A percentile compares a stretch with the other conserved stretches of the same genome.
Conservation (phyloP, 2,888 invertebrate genomes). For the Tholera decimalis region DNA sequence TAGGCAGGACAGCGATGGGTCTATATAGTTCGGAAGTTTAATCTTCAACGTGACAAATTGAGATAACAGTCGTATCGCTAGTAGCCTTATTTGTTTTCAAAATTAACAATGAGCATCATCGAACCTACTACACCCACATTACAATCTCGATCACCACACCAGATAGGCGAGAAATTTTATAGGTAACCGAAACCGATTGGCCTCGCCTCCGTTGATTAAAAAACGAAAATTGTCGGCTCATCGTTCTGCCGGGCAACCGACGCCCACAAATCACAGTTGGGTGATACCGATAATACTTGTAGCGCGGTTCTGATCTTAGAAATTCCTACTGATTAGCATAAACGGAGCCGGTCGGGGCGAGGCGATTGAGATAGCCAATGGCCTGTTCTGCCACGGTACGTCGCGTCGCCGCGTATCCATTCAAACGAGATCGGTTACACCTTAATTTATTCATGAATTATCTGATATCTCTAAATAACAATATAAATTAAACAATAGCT, state of each 20-base stretch:
- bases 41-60: constrained; percentile 45
- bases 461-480: constrained; percentile 57
- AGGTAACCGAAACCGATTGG: constrained; percentile 75
- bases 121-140: constrained; percentile 74
- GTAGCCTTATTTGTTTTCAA: constrained; percentile 64
- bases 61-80: constrained; percentile 67
- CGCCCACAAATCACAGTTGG: constrained; percentile 77
- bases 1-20: too few species aligned
- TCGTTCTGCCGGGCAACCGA: constrained; percentile 77
- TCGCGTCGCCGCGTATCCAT: constrained; percentile 61
- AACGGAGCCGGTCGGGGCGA: constrained; percentile 75
- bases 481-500: constrained; percentile 59
- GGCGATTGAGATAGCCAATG: constrained; percentile 75
- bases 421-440: constrained; percentile 65
- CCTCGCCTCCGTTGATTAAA: constrained; percentile 75
- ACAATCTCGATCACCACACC: constrained; percentile 69
- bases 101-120: constrained; percentile 74
- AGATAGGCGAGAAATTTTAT: constrained; percentile 77
- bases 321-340: constrained; percentile 81
- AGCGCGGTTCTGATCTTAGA: constrained; percentile 72
- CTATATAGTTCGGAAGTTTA: constrained; percentile 56
- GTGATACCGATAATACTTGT: constrained; percentile 70
- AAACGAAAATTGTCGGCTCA: constrained; percentile 69
- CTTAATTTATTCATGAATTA: constrained; percentile 67
- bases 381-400: constrained; percentile 65